Evolutionary conservation across 2,113 vertebrate species (phyloP).

Genomic region (Macquaria ambigua): DNA sequence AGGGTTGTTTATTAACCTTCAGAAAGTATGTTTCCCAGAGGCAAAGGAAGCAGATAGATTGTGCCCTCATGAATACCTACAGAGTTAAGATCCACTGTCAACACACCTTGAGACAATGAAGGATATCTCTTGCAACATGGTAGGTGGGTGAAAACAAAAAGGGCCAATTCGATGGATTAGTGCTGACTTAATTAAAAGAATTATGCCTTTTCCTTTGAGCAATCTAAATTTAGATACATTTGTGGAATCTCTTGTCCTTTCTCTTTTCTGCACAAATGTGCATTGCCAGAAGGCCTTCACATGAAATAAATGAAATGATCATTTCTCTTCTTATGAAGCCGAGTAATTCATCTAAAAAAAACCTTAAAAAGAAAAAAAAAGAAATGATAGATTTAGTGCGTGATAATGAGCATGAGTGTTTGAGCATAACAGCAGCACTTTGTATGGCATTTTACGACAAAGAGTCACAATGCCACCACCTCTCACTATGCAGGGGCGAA

Average conservation of each 20-base stretch:
- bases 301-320: slow-evolving; percentile 68
- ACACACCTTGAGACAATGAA: slow-evolving; percentile 76
- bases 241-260: slow-evolving; percentile 57
- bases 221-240: slow-evolving; percentile 75
- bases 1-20: slow-evolving; percentile 86
- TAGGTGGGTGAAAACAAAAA: slow-evolving; percentile 48
- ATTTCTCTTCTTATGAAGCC: slow-evolving; percentile 47
- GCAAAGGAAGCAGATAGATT: slow-evolving; percentile 79
- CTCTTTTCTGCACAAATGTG: slow-evolving; percentile 53
- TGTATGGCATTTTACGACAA: slow-evolving; percentile 15
- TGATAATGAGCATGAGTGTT: slow-evolving; percentile 41
- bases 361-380: too few species aligned
- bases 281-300: slow-evolving; percentile 56
- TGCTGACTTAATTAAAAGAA: slow-evolving; percentile 79
- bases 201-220: slow-evolving; percentile 73
- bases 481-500: slow-evolving; percentile 8
- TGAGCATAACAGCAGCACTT: slow-evolving; percentile 39
- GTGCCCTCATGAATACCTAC: slow-evolving; percentile 80
- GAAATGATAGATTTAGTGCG: slow-evolving; percentile 37
- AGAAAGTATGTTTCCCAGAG: slow-evolving; percentile 82
- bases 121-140: slow-evolving; percentile 59
- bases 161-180: slow-evolving; percentile 47
- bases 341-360: slow-evolving; percentile 66
- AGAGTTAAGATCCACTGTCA: slow-evolving; percentile 80
- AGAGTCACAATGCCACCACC: slow-evolving; percentile 7